Evolutionary conservation across 2,888 invertebrate genomes (phyloP).

Genomic region (Orthosia incerta): DNA sequence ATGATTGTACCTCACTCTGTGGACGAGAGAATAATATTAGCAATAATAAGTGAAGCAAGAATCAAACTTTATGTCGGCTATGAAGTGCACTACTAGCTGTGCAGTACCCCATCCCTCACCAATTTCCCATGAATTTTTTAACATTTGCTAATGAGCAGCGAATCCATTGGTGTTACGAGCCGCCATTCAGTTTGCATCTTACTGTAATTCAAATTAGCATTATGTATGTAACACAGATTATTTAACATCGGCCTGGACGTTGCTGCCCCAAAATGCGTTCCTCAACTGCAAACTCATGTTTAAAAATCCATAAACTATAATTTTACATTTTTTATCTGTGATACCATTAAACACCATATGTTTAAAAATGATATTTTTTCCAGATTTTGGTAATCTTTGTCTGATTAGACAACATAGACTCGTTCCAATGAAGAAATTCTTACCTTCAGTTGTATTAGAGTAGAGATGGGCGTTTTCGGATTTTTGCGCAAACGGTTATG

Average conservation of each 20-base stretch:
- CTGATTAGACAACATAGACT: neutral
- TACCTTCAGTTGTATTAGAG: too few relatives aligned
- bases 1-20: constrained; percentile 78
- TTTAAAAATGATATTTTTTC: too few relatives aligned
- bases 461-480: too few relatives aligned
- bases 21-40: neutral
- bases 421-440: neutral
- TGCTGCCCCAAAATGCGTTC: neutral
- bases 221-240: neutral
- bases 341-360: neutral
- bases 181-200: too few relatives aligned
- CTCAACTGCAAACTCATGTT: neutral
- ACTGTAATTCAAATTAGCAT: too few relatives aligned
- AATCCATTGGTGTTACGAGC: too few relatives aligned
- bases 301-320: neutral
- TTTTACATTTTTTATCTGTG: neutral
- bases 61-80: too few relatives aligned
- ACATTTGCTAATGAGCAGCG: too few relatives aligned
- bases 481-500: too few relatives aligned
- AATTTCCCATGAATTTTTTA: too few relatives aligned
- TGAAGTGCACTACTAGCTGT: too few relatives aligned
- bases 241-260: neutral
- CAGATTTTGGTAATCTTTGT: neutral
- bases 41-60: neutral
- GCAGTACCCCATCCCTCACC: too few relatives aligned